Evolutionary conservation across 2,888 invertebrate species (phyloP), one percentile per base, ranked within the genome.

Genomic region (Hirudinaria manillensis): DNA sequence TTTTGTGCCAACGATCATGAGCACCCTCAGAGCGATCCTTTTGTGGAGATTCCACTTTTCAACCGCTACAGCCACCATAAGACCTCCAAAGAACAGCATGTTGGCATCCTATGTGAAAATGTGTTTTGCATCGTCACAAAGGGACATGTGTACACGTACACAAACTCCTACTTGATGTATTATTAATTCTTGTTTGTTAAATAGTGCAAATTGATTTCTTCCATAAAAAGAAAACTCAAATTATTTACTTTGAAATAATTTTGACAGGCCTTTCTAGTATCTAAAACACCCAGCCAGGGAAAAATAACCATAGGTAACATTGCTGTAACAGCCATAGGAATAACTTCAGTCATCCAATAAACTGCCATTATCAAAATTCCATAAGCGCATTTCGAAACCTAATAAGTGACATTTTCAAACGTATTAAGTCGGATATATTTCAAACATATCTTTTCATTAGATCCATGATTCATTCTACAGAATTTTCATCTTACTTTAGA

Each of bases 41-140:
- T 92, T 91, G 81, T 95, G 94, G 34, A 95, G 87, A 84, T 92
- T 93, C 80, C 93, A 93, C 83, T 92, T 90, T 85, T 95, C 94
- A 0, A 95, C 91, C 0, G 92, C 93, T 0, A 93, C 90, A 0
- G 94, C 94, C 76, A 94, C 92, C 85, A 94, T 91, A 79, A 95
- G 88, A 24, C 94, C 94, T 0, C 93, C 94, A 65, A 86, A 80
- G 78, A 86, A 85, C 77, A 83, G 79, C 82, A 86, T 83, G 79
- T 80, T 83, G 16, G 82, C 82, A 76, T 84, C 83, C 84, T 84
- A 16, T 61, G 13, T 2, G 56, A 24, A 29, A 61, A 61, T 27
- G 7, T 61, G 61, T 61, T 61, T 27, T 61, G 6, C 21, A 53
- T 16, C 21, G 21, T 53, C 21, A 53, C 13, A 53, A 53, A 53